Percentiles rank a stretch among this genome's conserved stretches.
These are phyloP conservation scores for Drosophila sordidula DNA, from an alignment of 2,888 invertebrate genomes.

Conservation along the genomic window DNA sequence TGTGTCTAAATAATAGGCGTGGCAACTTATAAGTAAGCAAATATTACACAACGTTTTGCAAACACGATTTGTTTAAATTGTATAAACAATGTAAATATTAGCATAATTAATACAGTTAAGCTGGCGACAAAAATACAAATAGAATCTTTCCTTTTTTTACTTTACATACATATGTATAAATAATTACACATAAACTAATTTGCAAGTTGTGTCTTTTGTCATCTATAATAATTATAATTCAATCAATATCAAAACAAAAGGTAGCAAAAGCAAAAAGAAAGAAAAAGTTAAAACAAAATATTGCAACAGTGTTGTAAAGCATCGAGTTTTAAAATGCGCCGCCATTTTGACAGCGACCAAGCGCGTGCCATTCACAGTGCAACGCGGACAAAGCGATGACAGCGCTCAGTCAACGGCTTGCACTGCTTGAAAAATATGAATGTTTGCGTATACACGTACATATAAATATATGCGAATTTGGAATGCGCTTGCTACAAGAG, in stretches of 20 bases:
- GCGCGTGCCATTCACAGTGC: slow-evolving; percentile 28
- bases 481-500: slow-evolving; percentile 62
- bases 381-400: slow-evolving; percentile 9
- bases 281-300: slow-evolving; percentile 49
- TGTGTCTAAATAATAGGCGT: slow-evolving; percentile 49
- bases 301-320: slow-evolving; percentile 71
- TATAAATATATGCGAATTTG: slow-evolving; percentile 29
- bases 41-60: slow-evolving; percentile 80
- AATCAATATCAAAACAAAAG: slow-evolving; percentile 66
- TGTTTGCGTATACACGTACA: background rate
- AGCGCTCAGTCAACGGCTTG: slow-evolving; percentile 23
- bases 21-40: slow-evolving; percentile 76
- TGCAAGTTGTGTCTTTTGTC: slow-evolving; percentile 54
- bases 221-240: slow-evolving; percentile 49
- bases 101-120: slow-evolving; percentile 78
- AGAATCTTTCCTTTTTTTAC: slow-evolving; percentile 55
- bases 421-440: slow-evolving; percentile 46
- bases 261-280: slow-evolving; percentile 42
- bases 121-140: slow-evolving; percentile 73
- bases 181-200: slow-evolving; percentile 61
- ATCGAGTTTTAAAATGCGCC: slow-evolving; percentile 37
- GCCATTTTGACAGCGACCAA: slow-evolving; percentile 31
- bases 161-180: slow-evolving; percentile 68
- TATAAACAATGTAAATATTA: slow-evolving; percentile 78
- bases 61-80: slow-evolving; percentile 62